phyloP scores from a whole-genome alignment of 2,888 invertebrate genomes.

The Axea sp. region DNA sequence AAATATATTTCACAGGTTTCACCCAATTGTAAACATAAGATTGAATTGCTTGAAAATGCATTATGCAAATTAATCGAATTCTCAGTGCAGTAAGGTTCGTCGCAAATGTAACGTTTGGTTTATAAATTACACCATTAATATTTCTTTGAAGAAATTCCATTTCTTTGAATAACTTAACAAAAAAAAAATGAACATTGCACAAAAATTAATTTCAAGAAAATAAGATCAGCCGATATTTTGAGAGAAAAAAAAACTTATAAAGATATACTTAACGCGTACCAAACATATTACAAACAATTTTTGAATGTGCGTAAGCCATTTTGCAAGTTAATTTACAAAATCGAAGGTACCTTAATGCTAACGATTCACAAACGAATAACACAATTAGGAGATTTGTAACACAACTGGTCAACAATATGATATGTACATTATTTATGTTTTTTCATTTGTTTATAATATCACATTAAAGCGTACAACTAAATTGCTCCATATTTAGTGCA shows the following conservation, averaged over 20 bases:
- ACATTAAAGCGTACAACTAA: conserved; percentile 25
- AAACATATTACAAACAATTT: too few relatives aligned
- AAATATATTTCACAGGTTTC: too few relatives aligned
- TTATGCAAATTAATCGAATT: too few relatives aligned
- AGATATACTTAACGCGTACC: too few relatives aligned
- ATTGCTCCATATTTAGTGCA: background rate
- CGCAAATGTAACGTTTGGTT: background rate
- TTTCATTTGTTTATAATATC: conserved; percentile 19
- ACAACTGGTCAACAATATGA: conserved; percentile 4
- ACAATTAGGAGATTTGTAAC: background rate
- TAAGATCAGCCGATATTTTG: conserved; percentile 6
- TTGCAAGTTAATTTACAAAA: conserved; percentile 28
- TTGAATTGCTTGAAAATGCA: too few relatives aligned
- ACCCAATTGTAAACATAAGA: too few relatives aligned
- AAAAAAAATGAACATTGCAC: too few relatives aligned
- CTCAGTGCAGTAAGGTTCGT: background rate
- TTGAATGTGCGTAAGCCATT: background rate
- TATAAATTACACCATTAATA: too few relatives aligned
- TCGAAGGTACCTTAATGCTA: background rate
- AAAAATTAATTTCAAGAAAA: too few relatives aligned
- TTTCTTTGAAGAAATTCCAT: too few relatives aligned
- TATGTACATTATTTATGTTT: conserved; percentile 21
- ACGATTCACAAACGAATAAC: conserved; percentile 6
- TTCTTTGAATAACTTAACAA: too few relatives aligned
- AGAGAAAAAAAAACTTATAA: background rate